Base-by-base conservation (phyloP, 64 coral and sea anemone genomes). In the Porites australiensis region DNA sequence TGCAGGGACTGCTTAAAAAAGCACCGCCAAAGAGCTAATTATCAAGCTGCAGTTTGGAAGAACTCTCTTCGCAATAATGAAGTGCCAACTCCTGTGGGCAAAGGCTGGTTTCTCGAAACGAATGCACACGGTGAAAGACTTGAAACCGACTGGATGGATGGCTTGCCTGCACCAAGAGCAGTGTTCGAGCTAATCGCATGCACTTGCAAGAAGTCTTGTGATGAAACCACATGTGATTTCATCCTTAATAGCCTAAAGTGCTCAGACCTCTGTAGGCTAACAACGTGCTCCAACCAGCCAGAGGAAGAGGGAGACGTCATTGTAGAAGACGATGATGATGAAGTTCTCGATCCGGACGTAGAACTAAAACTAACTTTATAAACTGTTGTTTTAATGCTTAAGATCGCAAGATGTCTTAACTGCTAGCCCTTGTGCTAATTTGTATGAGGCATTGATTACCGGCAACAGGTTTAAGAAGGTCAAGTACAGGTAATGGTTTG, bases 131-230 rank as follows among this genome's bases (percentile, higher is more conserved):
- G n/a, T n/a, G n/a, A n/a, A n/a, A n/a, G n/a, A n/a, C n/a, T n/a
- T 4, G 51, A 77, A 0, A 77, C 19, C 5, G 51, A 0, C 8
- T 58, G 58, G 50, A 53, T 60, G 77, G 27, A n/a, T 80, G 53
- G 77, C 22, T 20, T 20, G 20, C 77, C 77, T 6, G 77, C 46
- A 14, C 77, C 77, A 18, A 80, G 22, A 80, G 77, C 77, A 37
- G 77, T 80, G 23, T 58, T 55, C 58, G 77, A 80, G 77, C 77
- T 80, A 8, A 13, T 80, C n/a, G 20, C 77, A 15, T 80, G 77
- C 77, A 80, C 16, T 13, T n/a, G n/a, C 4, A 54, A 75, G 23
- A 27, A 13, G 23, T 75, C 48, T 19, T 43, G 23, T 13, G 27
- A 75, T 27, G 11, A 75, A 75, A 45, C n/a, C n/a, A 45, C 72